Conservation (phyloP, 2,888 invertebrate species). For the Gnatocerus cornutus region DNA sequence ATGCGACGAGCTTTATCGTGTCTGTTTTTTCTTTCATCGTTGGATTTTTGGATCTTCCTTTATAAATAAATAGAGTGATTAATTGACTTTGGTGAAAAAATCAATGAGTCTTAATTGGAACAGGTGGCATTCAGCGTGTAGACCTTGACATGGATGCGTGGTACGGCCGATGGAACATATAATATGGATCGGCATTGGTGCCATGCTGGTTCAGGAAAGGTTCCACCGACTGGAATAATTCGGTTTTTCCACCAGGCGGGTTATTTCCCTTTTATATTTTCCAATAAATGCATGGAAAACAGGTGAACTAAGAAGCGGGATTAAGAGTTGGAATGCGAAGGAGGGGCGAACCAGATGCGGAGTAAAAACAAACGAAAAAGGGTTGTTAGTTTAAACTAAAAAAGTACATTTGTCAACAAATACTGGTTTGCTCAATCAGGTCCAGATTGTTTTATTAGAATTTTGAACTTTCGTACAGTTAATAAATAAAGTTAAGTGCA, state of each 20-base stretch:
- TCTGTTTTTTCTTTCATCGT: background rate
- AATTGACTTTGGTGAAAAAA: conserved; percentile 20
- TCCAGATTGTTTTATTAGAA: too few relatives aligned
- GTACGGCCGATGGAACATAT: conserved; percentile 42
- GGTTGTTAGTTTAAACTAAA: too few relatives aligned
- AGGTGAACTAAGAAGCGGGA: conserved; percentile 15
- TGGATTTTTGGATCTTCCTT: background rate
- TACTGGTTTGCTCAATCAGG: too few relatives aligned
- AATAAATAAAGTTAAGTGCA: too few relatives aligned
- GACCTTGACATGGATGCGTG: conserved; percentile 49
- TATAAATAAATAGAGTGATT: conserved; percentile 18
- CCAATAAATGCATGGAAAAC: conserved; percentile 44
- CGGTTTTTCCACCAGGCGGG: conserved; percentile 56
- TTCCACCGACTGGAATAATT: conserved; percentile 55
- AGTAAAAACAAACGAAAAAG: too few relatives aligned
- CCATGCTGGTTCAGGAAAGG: conserved; percentile 50
- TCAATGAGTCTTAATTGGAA: conserved; percentile 27
- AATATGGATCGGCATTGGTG: conserved; percentile 45
- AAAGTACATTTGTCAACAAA: too few relatives aligned
- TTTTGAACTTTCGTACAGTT: too few relatives aligned
- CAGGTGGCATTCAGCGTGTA: conserved; percentile 25
- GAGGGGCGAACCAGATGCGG: background rate
- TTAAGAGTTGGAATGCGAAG: conserved; percentile 12
- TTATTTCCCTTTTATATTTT: conserved; percentile 53
- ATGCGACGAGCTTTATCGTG: background rate